Conservation (phyloP, 1,140 invertebrate genomes). For the Archivesica marissinica region DNA sequence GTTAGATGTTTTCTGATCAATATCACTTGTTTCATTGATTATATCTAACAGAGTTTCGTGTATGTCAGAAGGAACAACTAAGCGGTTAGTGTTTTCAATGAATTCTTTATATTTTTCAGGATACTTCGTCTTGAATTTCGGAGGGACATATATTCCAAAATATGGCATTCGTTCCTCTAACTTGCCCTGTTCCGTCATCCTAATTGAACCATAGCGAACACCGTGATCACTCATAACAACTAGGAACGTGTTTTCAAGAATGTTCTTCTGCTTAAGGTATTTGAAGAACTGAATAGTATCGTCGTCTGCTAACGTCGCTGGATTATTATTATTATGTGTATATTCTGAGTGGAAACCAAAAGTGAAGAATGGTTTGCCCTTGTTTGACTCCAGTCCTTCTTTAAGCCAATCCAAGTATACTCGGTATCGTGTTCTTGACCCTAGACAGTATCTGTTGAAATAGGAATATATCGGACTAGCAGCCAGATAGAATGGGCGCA, state of each 20-base stretch:
- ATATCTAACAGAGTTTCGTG: constrained; percentile 82
- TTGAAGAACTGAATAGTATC: constrained; percentile 87
- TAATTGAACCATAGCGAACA: constrained; percentile 92
- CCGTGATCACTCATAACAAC: constrained; percentile 97
- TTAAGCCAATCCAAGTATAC: constrained; percentile 88
- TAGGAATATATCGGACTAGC: constrained; percentile 83
- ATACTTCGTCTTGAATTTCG: constrained; percentile 88
- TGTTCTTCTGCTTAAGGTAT: constrained; percentile 88
- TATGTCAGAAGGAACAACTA: constrained; percentile 85
- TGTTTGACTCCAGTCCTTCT: constrained; percentile 84
- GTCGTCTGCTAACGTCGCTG: constrained; percentile 88
- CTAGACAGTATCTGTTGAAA: constrained; percentile 88
- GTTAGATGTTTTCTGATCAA: constrained; percentile 77
- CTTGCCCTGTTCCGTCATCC: constrained; percentile 92
- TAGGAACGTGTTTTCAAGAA: constrained; percentile 86
- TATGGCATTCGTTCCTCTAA: constrained; percentile 96
- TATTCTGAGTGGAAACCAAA: constrained; percentile 93
- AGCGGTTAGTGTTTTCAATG: constrained; percentile 86
- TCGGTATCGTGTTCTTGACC: constrained; percentile 90
- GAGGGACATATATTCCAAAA: constrained; percentile 91
- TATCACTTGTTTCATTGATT: constrained; percentile 70
- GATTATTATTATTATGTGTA: constrained; percentile 92
- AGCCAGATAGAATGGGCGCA: constrained; percentile 91
- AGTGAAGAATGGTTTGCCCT: constrained; percentile 85
- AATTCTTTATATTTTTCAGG: constrained; percentile 89